These are phyloP conservation scores for Masnerella sp. DNA, from an alignment of 2,888 invertebrate genomes.

Conservation along the genomic window DNA sequence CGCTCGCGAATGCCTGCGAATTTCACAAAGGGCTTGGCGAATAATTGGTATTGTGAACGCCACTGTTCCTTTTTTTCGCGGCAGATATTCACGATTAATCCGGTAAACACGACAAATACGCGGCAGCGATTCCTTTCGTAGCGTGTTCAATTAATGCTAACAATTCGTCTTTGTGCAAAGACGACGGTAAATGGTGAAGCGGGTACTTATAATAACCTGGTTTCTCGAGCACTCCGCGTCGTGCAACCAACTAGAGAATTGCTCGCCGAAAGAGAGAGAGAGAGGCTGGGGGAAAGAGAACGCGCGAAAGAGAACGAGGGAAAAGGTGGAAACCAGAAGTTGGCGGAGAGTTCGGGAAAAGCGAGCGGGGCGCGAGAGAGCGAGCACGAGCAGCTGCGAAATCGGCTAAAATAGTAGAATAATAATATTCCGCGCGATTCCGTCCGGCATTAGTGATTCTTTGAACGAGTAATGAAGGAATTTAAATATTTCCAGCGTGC, in stretches of 20 bases:
- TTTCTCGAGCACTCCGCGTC: conserved; percentile 67
- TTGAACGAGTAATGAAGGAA: conserved; percentile 73
- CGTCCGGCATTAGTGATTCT: conserved; percentile 72
- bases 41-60: conserved; percentile 38
- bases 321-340: conserved; percentile 60
- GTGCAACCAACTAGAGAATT: conserved; percentile 66
- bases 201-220: conserved; percentile 73
- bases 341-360: conserved; percentile 37
- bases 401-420: conserved; percentile 70
- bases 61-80: conserved; percentile 35
- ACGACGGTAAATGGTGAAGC: conserved; percentile 69
- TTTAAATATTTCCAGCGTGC: conserved; percentile 72
- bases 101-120: conserved; percentile 59
- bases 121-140: conserved; percentile 47
- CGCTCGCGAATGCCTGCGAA: conserved; percentile 1
- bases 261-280: conserved; percentile 25
- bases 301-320: neutral
- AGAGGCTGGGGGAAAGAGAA: conserved; percentile 8
- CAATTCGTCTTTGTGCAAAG: conserved; percentile 71
- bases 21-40: conserved; percentile 41
- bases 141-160: conserved; percentile 71
- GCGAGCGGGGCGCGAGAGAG: conserved; percentile 29
- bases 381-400: conserved; percentile 54
- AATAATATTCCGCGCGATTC: conserved; percentile 70
- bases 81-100: conserved; percentile 56